Evolutionary conservation across 2,888 invertebrate species (phyloP).

Genomic region (Oxycera nigricornis): DNA sequence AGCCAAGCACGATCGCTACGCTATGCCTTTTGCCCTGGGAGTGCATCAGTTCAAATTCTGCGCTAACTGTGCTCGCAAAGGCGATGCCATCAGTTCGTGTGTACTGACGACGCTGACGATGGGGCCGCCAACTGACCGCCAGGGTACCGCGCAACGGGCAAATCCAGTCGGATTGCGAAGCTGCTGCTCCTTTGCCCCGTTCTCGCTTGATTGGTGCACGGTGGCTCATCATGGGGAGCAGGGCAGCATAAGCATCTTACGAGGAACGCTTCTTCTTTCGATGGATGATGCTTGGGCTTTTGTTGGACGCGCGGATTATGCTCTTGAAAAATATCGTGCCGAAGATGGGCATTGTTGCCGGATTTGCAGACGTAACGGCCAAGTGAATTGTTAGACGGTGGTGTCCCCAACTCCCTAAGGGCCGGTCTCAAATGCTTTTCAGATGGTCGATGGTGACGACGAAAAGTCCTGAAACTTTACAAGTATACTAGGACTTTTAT

Average conservation of each 20-base stretch:
- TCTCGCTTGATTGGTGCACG: background rate
- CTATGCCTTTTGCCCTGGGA: background rate
- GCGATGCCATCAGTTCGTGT: background rate
- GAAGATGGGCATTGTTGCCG: conserved; percentile 1
- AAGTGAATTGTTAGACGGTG: no score
- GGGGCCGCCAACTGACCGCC: background rate
- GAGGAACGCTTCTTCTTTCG: background rate
- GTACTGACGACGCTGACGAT: background rate
- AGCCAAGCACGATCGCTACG: background rate
- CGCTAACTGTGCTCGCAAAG: background rate
- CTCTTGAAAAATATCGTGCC: background rate
- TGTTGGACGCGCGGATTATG: background rate
- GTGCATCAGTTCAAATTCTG: conserved; percentile 1
- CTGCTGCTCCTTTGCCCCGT: background rate
- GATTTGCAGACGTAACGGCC: background rate
- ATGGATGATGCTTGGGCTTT: background rate
- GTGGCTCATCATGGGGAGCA: background rate
- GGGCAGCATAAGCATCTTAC: background rate
- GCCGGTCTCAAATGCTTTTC: no score
- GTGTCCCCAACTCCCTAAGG: no score
- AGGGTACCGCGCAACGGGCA: background rate
- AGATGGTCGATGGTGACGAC: no score
- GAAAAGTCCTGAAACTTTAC: no score
- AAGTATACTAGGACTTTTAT: no score
- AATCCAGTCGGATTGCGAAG: background rate